Base-by-base conservation (phyloP, 1,140 invertebrate species). In the Antheraea pernyi region DNA sequence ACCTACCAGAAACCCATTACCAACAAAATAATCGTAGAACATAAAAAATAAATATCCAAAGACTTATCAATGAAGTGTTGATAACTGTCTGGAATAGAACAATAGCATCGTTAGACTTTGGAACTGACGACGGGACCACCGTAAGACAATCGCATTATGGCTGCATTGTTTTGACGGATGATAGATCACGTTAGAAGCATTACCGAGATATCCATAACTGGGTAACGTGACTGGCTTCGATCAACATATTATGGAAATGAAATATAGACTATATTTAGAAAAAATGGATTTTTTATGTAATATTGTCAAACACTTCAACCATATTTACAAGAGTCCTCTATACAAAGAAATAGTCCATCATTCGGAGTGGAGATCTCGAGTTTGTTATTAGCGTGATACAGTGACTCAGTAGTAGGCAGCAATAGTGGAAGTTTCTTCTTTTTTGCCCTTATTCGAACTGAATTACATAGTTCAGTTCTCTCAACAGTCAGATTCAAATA, bases 51-150 rank as follows among this genome's bases (percentile, higher is more conserved):
- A 61, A 36, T 22, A 22, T 22, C 4, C 10, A 61, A 13, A 19
- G 7, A 30, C 36, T 9, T 61, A 53, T 53, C 11, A 53, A 53
- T 53, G 46, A 53, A 53, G 46, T 78, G 84, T 86, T 88, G 88
- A 88, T 86, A 88, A 61, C 36, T 53, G 46, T 53, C 16, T 6
- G 9, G 46, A 16, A 13, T 37, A 73, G 86, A 88, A 91, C 88
- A 91, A 91, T 91, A 80, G 87, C 76, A 81, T 89, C 86, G 82
- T 91, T 91, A 91, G 81, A 85, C 79, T 82, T n/a, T 82, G 84
- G 46, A n/a, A n/a, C 46, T 82, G 84, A 85, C 72, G 76, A 70
- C 71, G 75, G 46, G 88, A 91, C 88, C 88, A 88, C 88, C 88
- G 78, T 60, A 72, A 19, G 9, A 63, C 61, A 63, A 63, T 16